Evolutionary conservation across 2,797 vertebrate genomes (phyloP).

Genomic region (Nyctalus aviator): DNA sequence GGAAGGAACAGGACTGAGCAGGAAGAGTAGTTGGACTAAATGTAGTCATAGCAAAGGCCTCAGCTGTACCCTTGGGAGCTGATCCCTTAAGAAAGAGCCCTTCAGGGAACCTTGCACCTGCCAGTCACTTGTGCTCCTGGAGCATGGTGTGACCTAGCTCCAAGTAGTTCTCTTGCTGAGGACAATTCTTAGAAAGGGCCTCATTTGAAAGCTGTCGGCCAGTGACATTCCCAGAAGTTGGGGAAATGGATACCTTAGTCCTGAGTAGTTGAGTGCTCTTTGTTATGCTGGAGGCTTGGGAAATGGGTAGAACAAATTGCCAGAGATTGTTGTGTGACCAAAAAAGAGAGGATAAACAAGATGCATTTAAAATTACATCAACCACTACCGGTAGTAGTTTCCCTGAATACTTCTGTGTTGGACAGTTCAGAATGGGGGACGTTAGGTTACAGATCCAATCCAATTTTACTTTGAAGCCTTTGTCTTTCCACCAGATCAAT

Average conservation of each 20-base stretch:
- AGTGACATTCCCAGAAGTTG: not conserved
- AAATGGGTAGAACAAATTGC: not conserved
- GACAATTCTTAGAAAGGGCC: not conserved
- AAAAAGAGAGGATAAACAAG: not conserved
- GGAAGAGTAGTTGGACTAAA: conserved; percentile 47
- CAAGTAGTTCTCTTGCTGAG: not conserved
- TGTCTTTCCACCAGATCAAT: not conserved
- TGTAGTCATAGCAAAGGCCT: not conserved
- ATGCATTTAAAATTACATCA: conserved; percentile 41
- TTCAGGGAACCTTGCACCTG: not conserved
- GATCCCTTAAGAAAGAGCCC: not conserved
- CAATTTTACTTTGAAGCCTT: conserved; percentile 9
- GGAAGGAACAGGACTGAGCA: not conserved
- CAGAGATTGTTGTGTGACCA: not conserved
- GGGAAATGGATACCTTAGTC: not conserved
- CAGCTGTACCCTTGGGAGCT: not conserved
- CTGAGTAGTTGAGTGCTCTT: not conserved
- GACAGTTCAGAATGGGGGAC: not conserved
- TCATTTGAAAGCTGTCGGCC: not conserved
- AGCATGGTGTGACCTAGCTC: not conserved
- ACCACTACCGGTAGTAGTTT: not conserved
- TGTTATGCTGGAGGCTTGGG: not conserved
- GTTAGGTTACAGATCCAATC: conserved; percentile 2
- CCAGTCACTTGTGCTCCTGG: not conserved
- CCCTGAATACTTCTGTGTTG: not conserved